Evolutionary conservation across 2,797 vertebrate species (phyloP), one percentile per base, ranked within the genome.

Genomic region (Podarcis lilfordi): DNA sequence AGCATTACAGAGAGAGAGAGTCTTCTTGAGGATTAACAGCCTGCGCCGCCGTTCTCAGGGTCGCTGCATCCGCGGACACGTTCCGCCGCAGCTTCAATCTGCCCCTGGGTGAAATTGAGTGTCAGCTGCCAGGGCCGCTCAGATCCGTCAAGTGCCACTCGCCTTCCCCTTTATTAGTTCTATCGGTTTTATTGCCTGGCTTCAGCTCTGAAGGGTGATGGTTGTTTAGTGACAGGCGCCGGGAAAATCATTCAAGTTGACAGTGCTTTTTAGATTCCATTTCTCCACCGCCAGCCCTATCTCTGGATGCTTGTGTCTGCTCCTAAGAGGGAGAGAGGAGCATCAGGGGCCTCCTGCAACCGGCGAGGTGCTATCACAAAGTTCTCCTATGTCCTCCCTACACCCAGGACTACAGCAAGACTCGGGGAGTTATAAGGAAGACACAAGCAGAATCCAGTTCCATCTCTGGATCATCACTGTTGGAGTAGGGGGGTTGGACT

Each of bases 81-180:
- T 85, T 78, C 80, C 87, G 80, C 81, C 90, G 93, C 90, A 80
- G 72, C 71, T 93, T 93, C 92, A 89, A 86, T 95, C 94, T 94
- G 91, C 91, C 94, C 90, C 71, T 55, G 85, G 94, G 92, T 82
- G 84, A 94, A 95, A 90, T 83, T 71, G 93, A 90, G 95, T 94
- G 7, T 96, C 96, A 93, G 91, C 92, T 84, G 89, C 95, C 89
- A 68, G 91, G 95, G 96, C 94, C 94, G 91, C 94, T 89, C 93
- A 92, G 92, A 95, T 95, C 94, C 35, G 90, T 96, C 96, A 96
- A 89, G 86, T 89, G 90, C 89, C 86, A 85, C 68, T 66, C 82
- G 80, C 85, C 88, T 91, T 79, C 88, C 78, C 94, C 92, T 94
- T 94, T 91, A 95, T 95, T 94, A 95, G 92, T 90, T 94, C 92